These are phyloP conservation scores for Drosophila multiciliata DNA, from an alignment of 2,888 invertebrate species.

Conservation along the genomic window DNA sequence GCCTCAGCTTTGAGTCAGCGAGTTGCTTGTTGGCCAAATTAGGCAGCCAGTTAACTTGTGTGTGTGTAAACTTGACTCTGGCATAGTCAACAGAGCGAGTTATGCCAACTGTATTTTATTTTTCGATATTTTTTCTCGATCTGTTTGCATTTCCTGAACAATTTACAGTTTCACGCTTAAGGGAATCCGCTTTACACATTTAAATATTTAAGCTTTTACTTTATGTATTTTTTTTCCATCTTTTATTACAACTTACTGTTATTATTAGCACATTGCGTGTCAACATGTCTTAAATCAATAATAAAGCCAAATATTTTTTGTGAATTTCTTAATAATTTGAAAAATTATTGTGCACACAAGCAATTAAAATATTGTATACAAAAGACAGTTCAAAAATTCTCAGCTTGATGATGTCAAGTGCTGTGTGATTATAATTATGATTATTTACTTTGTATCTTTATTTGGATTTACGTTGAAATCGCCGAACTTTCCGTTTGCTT, in stretches of 20 bases:
- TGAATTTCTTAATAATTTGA: conserved; percentile 45
- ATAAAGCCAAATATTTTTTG: conserved; percentile 51
- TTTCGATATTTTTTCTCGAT: not conserved
- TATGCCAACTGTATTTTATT: conserved; percentile 14
- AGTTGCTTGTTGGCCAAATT: conserved; percentile 46
- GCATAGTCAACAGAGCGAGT: conserved; percentile 35
- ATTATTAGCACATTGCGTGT: conserved; percentile 34
- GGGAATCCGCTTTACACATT: conserved; percentile 28
- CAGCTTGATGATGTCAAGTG: conserved; percentile 63
- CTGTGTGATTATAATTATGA: conserved; percentile 26
- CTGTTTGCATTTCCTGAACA: conserved; percentile 49
- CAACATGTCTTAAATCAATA: conserved; percentile 43
- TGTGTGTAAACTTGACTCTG: conserved; percentile 69
- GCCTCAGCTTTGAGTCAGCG: conserved; percentile 37
- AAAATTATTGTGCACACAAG: conserved; percentile 43
- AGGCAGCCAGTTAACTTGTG: conserved; percentile 35
- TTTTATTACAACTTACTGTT: conserved; percentile 23
- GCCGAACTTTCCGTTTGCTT: conserved; percentile 35
- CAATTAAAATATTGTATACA: conserved; percentile 45
- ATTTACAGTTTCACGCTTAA: conserved; percentile 14
- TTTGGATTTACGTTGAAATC: conserved; percentile 14
- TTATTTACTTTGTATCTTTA: conserved; percentile 25
- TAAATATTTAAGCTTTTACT: conserved; percentile 1
- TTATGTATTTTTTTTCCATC: not conserved
- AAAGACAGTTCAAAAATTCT: conserved; percentile 24